These are phyloP conservation scores for Strigamia crassipes DNA, from an alignment of 2,888 invertebrate species.

Conservation along the genomic window DNA sequence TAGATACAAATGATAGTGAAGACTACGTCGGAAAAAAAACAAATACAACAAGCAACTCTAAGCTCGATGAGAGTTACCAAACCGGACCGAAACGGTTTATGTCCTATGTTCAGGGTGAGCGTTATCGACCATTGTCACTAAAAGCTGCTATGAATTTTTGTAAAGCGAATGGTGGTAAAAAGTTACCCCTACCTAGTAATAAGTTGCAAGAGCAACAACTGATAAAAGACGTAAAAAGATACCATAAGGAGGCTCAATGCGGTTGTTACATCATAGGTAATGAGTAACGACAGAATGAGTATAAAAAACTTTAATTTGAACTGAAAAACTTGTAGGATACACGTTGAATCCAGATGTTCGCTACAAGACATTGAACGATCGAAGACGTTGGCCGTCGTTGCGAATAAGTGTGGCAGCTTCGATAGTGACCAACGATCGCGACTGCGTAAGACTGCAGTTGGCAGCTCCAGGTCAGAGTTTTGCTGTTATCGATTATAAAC, in stretches of 20 bases:
- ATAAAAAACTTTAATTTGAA: too few species aligned
- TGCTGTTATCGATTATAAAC: neutral
- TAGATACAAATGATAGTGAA: neutral
- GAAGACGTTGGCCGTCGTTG: neutral
- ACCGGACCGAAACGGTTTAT: neutral
- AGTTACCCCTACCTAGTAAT: neutral
- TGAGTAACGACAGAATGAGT: neutral
- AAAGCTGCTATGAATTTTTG: neutral
- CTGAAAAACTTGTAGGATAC: neutral
- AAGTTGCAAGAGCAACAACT: neutral
- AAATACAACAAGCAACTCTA: neutral
- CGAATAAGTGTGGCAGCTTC: neutral
- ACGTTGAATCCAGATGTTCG: neutral
- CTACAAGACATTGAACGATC: neutral
- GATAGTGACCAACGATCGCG: neutral
- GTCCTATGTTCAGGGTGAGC: neutral
- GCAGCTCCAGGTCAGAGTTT: neutral
- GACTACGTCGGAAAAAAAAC: neutral
- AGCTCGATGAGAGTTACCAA: neutral
- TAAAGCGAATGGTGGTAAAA: neutral
- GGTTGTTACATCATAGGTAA: neutral
- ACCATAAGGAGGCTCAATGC: neutral
- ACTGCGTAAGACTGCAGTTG: neutral
- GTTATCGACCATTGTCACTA: neutral
- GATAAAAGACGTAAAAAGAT: neutral